A percentile compares a stretch with the other conserved stretches of the same genome.
Evolutionary conservation across 1,140 invertebrate genomes (phyloP).

Genomic region (Acromyrmex heyeri): DNA sequence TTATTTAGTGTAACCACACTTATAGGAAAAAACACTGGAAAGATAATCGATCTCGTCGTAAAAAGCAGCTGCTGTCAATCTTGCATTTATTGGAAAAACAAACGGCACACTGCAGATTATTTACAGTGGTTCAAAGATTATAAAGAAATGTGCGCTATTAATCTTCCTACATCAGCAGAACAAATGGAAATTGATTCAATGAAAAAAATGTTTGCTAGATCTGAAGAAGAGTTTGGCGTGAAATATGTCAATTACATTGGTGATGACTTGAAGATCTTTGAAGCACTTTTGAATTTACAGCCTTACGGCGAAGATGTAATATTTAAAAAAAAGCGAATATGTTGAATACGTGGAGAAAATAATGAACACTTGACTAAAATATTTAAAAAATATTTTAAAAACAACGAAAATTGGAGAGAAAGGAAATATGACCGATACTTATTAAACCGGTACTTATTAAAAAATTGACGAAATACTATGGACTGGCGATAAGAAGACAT

Average conservation of each 20-base stretch:
- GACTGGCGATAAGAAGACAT: background rate
- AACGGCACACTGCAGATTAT: background rate
- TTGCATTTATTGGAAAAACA: background rate
- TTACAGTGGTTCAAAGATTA: background rate
- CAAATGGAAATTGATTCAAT: conserved; percentile 13
- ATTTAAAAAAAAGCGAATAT: background rate
- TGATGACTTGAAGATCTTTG: background rate
- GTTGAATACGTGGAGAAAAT: background rate
- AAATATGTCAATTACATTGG: background rate
- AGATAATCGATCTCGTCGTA: conserved; percentile 28
- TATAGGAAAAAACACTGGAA: conserved; percentile 8
- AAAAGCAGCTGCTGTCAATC: background rate
- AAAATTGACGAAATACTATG: conserved; percentile 4
- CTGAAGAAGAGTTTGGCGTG: background rate
- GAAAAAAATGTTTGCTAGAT: background rate
- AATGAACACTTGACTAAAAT: background rate
- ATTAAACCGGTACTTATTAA: too few relatives aligned
- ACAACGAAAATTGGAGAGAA: background rate
- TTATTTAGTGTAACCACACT: conserved; percentile 23
- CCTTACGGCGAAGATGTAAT: conserved; percentile 2
- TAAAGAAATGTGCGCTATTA: background rate
- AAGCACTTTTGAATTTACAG: background rate
- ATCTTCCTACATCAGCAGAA: background rate
- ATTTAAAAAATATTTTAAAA: background rate
- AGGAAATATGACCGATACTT: background rate